Percentiles rank a stretch among this genome's conserved stretches.
phyloP scores from a whole-genome alignment of 2,113 vertebrate genomes.

The Spilogale gracilis region DNA sequence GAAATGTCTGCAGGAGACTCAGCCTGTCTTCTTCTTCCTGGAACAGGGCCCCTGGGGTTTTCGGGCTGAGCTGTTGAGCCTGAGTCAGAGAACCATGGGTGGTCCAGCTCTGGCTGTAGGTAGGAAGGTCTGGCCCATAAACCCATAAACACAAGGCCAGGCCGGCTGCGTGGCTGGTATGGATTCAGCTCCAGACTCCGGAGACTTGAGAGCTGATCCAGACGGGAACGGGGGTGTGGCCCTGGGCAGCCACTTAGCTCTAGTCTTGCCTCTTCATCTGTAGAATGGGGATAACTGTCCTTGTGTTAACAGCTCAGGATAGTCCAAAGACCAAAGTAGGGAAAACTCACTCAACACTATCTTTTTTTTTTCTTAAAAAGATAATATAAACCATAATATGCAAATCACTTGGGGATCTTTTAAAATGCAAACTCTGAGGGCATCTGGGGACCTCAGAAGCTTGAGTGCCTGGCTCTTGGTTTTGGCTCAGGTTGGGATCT shows the following conservation, averaged over 20 bases:
- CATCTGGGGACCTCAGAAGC: neutral
- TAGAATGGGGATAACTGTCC: neutral
- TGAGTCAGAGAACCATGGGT: neutral
- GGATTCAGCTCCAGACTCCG: neutral
- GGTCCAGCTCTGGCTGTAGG: neutral
- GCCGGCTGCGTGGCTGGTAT: neutral
- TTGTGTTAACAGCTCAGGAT: neutral
- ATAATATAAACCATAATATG: neutral
- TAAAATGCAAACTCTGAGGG: slow-evolving; percentile 9
- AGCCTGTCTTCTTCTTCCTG: neutral
- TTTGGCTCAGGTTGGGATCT: neutral
- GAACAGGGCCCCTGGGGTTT: neutral
- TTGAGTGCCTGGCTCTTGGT: neutral
- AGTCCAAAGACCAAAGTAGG: neutral
- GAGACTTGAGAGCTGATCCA: neutral
- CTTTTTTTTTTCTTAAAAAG: neutral
- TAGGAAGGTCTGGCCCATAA: neutral
- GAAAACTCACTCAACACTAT: neutral
- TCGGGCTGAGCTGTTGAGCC: neutral
- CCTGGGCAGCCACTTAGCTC: neutral
- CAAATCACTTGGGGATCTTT: neutral
- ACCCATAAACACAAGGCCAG: neutral
- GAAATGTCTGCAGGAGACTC: neutral
- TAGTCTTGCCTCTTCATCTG: neutral
- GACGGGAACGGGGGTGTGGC: neutral